Conservation (phyloP, 2,797 vertebrate genomes). For the Podargus strigoides region DNA sequence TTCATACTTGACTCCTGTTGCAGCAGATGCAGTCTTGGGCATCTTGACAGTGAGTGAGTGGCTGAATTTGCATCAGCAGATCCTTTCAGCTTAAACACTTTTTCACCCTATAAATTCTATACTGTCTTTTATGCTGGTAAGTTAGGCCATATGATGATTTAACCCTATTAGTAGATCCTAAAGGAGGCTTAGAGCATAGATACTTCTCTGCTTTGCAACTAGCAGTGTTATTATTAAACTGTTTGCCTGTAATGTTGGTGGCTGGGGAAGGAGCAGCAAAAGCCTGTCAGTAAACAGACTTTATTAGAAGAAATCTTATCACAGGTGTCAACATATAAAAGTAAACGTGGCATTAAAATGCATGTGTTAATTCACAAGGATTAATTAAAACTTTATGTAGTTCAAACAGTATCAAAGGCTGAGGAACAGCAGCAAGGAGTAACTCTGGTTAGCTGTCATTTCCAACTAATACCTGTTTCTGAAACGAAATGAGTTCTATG, state of each 20-base stretch:
- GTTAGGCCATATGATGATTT: neutral
- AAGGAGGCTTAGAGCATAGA: slow-evolving; percentile 34
- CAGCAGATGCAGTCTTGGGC: neutral
- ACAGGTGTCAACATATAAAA: slow-evolving; percentile 39
- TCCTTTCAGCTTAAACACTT: neutral
- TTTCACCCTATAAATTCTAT: neutral
- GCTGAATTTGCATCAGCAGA: neutral
- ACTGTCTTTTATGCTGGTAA: neutral
- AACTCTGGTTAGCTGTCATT: slow-evolving; percentile 46
- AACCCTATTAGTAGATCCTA: neutral
- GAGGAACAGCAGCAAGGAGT: slow-evolving; percentile 51
- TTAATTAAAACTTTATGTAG: slow-evolving; percentile 68
- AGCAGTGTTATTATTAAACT: slow-evolving; percentile 55
- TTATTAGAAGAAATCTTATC: slow-evolving; percentile 64
- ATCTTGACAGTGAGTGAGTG: neutral
- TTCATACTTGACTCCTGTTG: neutral
- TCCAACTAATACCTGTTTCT: neutral
- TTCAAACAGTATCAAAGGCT: slow-evolving; percentile 54
- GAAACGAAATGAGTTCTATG: neutral
- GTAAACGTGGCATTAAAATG: slow-evolving; percentile 56
- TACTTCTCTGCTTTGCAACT: slow-evolving; percentile 12
- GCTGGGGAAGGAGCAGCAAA: neutral
- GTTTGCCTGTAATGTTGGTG: slow-evolving; percentile 35
- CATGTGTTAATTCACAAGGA: slow-evolving; percentile 56
- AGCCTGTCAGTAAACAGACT: slow-evolving; percentile 56